These are phyloP conservation scores for Aptenodytes forsteri DNA, from an alignment of 2,113 vertebrate genomes.

Conservation along the genomic window DNA sequence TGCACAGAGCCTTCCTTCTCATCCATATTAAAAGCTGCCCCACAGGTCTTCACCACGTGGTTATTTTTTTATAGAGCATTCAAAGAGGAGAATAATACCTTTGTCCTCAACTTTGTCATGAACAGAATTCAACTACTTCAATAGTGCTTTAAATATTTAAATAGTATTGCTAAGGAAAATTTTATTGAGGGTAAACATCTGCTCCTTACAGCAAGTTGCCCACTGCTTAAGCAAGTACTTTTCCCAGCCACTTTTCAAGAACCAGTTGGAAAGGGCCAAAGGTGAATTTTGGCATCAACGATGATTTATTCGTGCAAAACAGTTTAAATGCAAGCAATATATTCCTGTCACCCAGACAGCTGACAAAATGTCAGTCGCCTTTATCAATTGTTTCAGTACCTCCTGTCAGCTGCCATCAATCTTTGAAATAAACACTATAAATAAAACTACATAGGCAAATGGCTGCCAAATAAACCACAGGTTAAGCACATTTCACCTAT, in stretches of 20 bases:
- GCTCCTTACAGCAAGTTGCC: neutral
- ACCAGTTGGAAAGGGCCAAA: slow-evolving; percentile 22
- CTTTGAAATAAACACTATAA: slow-evolving; percentile 66
- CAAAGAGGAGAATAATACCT: neutral
- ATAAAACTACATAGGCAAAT: slow-evolving; percentile 60
- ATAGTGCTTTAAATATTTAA: neutral
- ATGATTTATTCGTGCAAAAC: slow-evolving; percentile 54
- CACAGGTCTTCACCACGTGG: neutral
- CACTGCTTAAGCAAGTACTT: neutral
- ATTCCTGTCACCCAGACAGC: slow-evolving; percentile 52
- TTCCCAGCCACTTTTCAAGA: neutral
- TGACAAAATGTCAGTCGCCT: slow-evolving; percentile 62
- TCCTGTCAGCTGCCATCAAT: slow-evolving; percentile 59
- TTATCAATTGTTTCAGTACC: slow-evolving; percentile 66
- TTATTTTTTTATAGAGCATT: neutral
- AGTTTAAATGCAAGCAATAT: slow-evolving; percentile 53
- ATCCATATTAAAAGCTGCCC: neutral
- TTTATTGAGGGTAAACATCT: neutral
- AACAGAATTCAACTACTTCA: neutral
- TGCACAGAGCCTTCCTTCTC: neutral
- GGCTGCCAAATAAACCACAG: neutral
- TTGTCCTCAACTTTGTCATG: neutral
- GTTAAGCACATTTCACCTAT: slow-evolving; percentile 8
- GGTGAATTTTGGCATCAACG: slow-evolving; percentile 42
- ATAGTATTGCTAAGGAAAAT: neutral